Evolutionary conservation across 1,140 invertebrate genomes (phyloP).

Genomic region (Nephotettix cincticeps): DNA sequence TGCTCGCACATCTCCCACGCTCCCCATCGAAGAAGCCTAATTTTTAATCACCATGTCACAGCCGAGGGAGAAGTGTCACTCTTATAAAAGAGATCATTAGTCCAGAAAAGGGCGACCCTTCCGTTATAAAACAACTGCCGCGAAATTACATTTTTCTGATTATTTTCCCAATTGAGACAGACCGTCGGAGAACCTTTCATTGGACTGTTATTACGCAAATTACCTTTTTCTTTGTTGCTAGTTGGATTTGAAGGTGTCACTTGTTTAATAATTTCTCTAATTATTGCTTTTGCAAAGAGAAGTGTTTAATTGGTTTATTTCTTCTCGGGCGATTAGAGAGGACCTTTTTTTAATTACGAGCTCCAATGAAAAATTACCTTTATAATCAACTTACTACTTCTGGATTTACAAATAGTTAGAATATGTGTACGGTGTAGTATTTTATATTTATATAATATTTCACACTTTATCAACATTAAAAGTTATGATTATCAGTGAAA

Average conservation of each 20-base stretch:
- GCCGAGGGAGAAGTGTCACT: not conserved
- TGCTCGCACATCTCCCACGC: too few relatives aligned
- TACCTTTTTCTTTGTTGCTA: not conserved
- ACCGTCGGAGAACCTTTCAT: not conserved
- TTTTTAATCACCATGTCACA: constrained; percentile 1
- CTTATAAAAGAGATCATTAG: constrained; percentile 1
- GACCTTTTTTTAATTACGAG: too few relatives aligned
- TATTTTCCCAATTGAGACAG: constrained; percentile 9
- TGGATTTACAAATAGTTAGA: too few relatives aligned
- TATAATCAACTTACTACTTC: too few relatives aligned
- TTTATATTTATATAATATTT: too few relatives aligned
- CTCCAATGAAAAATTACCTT: too few relatives aligned
- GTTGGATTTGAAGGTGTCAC: constrained; percentile 9
- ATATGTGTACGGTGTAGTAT: too few relatives aligned
- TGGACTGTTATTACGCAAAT: not conserved
- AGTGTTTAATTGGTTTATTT: not conserved
- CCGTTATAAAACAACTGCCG: constrained; percentile 2
- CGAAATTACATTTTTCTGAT: constrained; percentile 18
- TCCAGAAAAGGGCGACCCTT: not conserved
- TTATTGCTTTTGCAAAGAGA: not conserved
- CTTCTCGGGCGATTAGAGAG: too few relatives aligned
- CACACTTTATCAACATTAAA: too few relatives aligned
- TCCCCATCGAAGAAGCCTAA: not conserved
- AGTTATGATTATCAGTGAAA: too few relatives aligned
- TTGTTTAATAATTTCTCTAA: constrained; percentile 12